Evolutionary conservation across 2,888 invertebrate species (phyloP).

Genomic region (Xanthia icteritia): DNA sequence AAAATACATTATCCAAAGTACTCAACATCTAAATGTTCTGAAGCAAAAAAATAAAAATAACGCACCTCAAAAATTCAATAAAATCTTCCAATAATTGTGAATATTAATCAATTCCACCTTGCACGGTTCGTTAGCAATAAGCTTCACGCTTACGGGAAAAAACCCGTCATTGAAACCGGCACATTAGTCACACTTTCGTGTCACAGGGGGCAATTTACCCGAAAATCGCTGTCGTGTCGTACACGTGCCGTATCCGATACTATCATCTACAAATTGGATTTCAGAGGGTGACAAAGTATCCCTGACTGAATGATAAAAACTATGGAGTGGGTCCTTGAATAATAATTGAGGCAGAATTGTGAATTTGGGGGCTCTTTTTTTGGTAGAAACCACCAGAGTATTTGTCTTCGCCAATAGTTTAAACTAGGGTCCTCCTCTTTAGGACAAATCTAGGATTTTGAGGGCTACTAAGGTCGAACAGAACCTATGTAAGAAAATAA

Average conservation of each 20-base stretch:
- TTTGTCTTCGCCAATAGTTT: too few relatives aligned
- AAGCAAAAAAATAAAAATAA: conserved; percentile 8
- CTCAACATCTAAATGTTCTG: background rate
- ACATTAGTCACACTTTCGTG: conserved; percentile 49
- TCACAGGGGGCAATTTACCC: conserved; percentile 53
- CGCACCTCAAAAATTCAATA: conserved; percentile 6
- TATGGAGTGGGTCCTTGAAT: conserved; percentile 22
- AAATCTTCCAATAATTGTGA: conserved; percentile 1
- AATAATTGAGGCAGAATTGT: background rate
- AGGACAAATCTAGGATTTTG: background rate
- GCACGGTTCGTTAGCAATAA: conserved; percentile 36
- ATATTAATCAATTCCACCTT: conserved; percentile 18
- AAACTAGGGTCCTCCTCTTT: too few relatives aligned
- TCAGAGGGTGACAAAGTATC: conserved; percentile 52
- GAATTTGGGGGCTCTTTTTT: background rate
- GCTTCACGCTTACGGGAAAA: conserved; percentile 40
- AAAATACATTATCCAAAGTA: background rate
- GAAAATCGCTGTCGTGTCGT: conserved; percentile 32
- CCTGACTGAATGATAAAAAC: conserved; percentile 61
- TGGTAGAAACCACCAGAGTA: background rate
- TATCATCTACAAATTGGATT: conserved; percentile 71
- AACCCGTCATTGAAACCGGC: conserved; percentile 31
- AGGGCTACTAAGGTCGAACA: background rate
- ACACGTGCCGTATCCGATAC: conserved; percentile 39
- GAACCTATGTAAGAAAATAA: background rate